These are phyloP conservation scores for Branchipolynoe longqiensis DNA, from an alignment of 2,888 invertebrate genomes.

Conservation along the genomic window DNA sequence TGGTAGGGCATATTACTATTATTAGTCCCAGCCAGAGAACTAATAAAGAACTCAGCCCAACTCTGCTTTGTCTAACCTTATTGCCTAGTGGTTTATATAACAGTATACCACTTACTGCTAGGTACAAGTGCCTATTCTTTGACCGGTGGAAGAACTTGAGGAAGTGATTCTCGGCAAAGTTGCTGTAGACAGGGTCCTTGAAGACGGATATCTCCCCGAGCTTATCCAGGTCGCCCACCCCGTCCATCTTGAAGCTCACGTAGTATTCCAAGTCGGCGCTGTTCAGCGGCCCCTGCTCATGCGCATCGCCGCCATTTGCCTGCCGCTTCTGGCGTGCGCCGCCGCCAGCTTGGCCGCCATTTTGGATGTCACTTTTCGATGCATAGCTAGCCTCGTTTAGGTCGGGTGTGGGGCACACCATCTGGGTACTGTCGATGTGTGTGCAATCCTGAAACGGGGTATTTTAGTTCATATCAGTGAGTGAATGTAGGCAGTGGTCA, in stretches of 20 bases:
- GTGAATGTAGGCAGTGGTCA: no score
- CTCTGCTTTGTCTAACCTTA: no score
- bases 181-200: conserved; percentile 17
- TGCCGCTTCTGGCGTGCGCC: no score
- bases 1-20: no score
- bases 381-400: background rate
- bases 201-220: background rate
- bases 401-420: conserved; percentile 24
- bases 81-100: no score
- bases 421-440: background rate
- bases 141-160: background rate
- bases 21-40: no score
- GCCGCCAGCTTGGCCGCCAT: no score
- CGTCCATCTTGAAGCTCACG: conserved; percentile 42
- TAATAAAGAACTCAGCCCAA: no score
- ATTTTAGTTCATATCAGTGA: no score
- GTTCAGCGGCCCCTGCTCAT: background rate
- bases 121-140: background rate
- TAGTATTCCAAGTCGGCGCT: conserved; percentile 6
- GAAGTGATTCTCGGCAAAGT: background rate
- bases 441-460: conserved; percentile 20
- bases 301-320: background rate
- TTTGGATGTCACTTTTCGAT: background rate
- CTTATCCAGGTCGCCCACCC: background rate
- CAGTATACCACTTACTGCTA: background rate